Evolutionary conservation across 64 coral and sea anemone species (phyloP).

Genomic region (Anthopleura sola): DNA sequence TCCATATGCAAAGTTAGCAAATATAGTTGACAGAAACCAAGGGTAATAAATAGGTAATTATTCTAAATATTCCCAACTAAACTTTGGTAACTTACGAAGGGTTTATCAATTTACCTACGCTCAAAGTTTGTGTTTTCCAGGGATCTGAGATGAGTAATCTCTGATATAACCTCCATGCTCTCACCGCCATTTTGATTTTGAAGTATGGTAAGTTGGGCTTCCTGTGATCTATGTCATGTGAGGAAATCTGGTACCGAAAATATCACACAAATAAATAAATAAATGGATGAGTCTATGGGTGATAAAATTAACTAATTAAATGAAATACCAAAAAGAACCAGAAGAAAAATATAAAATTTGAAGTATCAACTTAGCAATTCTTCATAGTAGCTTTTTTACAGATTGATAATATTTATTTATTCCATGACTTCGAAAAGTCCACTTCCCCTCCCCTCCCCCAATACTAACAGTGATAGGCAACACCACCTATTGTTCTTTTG

Average conservation of each 20-base stretch:
- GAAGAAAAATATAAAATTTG: too few relatives aligned
- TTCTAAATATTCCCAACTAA: not conserved
- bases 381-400: not conserved
- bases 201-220: not conserved
- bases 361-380: too few relatives aligned
- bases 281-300: too few relatives aligned
- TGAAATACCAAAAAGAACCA: too few relatives aligned
- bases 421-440: too few relatives aligned
- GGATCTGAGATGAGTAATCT: constrained; percentile 47
- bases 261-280: too few relatives aligned
- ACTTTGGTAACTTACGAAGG: not conserved
- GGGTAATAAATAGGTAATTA: not conserved
- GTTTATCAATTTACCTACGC: constrained; percentile 27
- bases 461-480: not conserved
- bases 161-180: constrained; percentile 58
- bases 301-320: too few relatives aligned
- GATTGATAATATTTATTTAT: too few relatives aligned
- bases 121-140: constrained; percentile 72
- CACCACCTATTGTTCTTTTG: not conserved
- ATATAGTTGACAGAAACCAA: too few relatives aligned
- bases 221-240: not conserved
- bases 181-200: constrained; percentile 12
- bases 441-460: not conserved
- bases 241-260: not conserved
- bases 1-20: too few relatives aligned